phyloP scores from a whole-genome alignment of 1,140 invertebrate species.

The Bicyclus anynana region DNA sequence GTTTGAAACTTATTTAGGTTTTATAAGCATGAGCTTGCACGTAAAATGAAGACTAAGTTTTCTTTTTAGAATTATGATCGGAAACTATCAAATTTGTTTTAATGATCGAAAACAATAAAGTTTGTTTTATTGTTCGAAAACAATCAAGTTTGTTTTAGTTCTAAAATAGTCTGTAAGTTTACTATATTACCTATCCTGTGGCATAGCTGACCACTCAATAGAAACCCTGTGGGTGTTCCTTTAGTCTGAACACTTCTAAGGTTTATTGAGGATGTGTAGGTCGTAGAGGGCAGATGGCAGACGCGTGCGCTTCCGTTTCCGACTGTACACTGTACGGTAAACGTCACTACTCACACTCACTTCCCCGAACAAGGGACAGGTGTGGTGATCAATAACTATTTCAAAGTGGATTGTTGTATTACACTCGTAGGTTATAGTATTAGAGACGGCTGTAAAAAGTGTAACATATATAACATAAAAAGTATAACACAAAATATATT shows the following conservation, averaged over 20 bases:
- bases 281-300: slow-evolving; percentile 53
- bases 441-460: neutral
- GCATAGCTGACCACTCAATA: slow-evolving; percentile 1
- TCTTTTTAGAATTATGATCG: too few relatives aligned
- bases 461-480: too few relatives aligned
- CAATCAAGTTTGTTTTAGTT: too few relatives aligned
- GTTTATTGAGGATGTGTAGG: slow-evolving; percentile 60
- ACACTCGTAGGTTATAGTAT: neutral
- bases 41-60: too few relatives aligned
- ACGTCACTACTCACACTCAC: too few relatives aligned
- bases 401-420: slow-evolving; percentile 14
- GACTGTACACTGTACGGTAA: slow-evolving; percentile 13
- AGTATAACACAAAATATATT: too few relatives aligned
- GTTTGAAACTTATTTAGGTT: too few relatives aligned
- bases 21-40: too few relatives aligned
- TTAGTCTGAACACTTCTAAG: slow-evolving; percentile 53
- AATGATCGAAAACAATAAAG: too few relatives aligned
- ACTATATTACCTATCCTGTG: neutral
- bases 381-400: slow-evolving; percentile 37
- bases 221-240: slow-evolving; percentile 21
- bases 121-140: too few relatives aligned
- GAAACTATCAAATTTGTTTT: too few relatives aligned
- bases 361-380: slow-evolving; percentile 39
- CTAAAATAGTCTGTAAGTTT: too few relatives aligned
- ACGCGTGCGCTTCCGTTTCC: slow-evolving; percentile 65